Evolutionary conservation across 2,797 vertebrate genomes (phyloP).

Genomic region (Sylvia borin): DNA sequence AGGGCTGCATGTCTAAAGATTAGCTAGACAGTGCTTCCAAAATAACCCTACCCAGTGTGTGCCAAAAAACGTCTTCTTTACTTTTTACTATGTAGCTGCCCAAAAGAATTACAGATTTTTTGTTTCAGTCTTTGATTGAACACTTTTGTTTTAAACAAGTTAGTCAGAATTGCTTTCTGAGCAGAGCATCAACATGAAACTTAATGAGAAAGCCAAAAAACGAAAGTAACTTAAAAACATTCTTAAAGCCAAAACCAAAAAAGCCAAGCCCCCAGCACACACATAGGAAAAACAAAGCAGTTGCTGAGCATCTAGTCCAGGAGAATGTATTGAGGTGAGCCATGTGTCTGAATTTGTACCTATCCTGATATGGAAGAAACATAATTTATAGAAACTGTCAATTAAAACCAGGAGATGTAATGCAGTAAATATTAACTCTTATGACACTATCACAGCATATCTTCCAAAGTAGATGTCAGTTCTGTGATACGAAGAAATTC

Average conservation of each 20-base stretch:
- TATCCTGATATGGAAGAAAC: background rate
- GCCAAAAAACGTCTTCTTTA: background rate
- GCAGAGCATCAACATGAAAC: background rate
- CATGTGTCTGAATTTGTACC: background rate
- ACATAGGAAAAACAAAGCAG: background rate
- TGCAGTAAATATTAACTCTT: background rate
- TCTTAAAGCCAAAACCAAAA: background rate
- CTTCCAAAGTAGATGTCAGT: background rate
- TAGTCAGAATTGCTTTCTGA: background rate
- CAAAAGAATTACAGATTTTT: background rate
- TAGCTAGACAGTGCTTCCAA: background rate
- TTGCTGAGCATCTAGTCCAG: background rate
- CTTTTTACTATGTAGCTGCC: background rate
- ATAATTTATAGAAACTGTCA: background rate
- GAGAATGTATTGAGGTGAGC: background rate
- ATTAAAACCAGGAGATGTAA: background rate
- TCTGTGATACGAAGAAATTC: background rate
- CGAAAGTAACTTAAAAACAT: fast-evolving
- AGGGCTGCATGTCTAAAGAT: background rate
- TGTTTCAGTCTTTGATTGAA: background rate
- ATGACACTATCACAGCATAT: background rate
- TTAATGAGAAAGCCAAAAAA: background rate
- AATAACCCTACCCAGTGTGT: background rate
- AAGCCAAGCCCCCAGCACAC: fast-evolving
- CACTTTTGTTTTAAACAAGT: background rate